A percentile compares a stretch with the other conserved stretches of the same genome.
phyloP scores from a whole-genome alignment of 2,113 vertebrate genomes.

The Vimba vimba region DNA sequence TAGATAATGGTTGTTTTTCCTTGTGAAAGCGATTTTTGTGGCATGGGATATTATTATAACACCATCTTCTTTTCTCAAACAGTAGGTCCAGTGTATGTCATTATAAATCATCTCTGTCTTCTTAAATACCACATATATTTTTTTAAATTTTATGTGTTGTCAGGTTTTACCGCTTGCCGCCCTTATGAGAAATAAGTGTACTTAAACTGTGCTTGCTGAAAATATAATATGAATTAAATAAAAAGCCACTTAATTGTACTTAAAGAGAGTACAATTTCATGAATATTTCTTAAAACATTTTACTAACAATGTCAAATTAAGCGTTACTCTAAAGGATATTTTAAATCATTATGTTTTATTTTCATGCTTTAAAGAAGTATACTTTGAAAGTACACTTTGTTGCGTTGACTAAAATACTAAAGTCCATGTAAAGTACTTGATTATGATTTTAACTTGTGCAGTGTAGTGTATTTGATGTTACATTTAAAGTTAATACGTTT shows the following conservation, averaged over 20 bases:
- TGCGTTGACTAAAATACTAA: background rate
- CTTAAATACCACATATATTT: background rate
- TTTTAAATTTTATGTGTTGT: background rate
- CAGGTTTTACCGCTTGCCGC: no score
- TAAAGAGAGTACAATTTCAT: background rate
- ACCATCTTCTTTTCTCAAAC: constrained; percentile 8
- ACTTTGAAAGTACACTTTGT: background rate
- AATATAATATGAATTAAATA: background rate
- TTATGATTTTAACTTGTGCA: background rate
- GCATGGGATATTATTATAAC: constrained; percentile 43
- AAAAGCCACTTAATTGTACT: background rate
- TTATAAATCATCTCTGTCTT: constrained; percentile 13
- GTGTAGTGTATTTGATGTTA: background rate
- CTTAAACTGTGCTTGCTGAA: background rate
- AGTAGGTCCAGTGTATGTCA: background rate
- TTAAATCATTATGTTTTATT: background rate
- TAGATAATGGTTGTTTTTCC: constrained; percentile 45
- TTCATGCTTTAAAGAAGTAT: background rate
- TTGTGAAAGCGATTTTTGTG: constrained; percentile 7
- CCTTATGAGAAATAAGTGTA: background rate
- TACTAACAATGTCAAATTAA: background rate
- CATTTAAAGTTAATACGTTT: background rate
- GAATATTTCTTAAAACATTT: background rate
- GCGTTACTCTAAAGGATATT: background rate
- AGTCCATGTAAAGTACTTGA: background rate